Evolutionary conservation across 2,113 vertebrate genomes (phyloP).

Genomic region (Phyllopteryx taeniolatus): DNA sequence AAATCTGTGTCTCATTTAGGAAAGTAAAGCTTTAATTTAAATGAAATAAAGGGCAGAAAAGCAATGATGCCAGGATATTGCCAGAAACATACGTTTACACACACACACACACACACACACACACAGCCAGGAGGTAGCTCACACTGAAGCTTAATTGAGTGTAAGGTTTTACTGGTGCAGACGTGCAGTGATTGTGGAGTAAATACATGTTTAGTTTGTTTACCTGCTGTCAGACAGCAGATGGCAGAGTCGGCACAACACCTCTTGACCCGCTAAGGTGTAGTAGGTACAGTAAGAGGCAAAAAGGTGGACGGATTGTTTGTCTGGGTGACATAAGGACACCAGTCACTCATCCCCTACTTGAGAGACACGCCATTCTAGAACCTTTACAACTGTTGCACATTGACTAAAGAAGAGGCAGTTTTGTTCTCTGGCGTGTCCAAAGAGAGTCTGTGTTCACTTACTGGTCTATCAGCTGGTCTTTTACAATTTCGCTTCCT

Average conservation of each 20-base stretch:
- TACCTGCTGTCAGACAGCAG: constrained; percentile 69
- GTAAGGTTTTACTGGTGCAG: constrained; percentile 69
- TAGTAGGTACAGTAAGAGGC: neutral
- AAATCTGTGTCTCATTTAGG: neutral
- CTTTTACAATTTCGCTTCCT: neutral
- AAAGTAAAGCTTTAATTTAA: neutral
- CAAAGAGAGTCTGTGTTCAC: neutral
- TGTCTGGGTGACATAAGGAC: neutral
- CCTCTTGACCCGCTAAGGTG: constrained; percentile 43
- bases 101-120: neutral
- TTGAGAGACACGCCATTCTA: neutral
- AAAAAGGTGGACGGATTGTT: neutral
- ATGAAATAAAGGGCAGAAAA: neutral
- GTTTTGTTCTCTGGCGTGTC: neutral
- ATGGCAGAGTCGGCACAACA: constrained; percentile 58
- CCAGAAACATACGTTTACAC: too few relatives aligned
- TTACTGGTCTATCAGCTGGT: neutral
- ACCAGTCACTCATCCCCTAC: neutral
- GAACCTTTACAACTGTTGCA: too few relatives aligned
- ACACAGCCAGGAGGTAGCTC: constrained; percentile 53
- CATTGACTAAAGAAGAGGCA: too few relatives aligned
- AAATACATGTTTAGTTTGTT: constrained; percentile 64
- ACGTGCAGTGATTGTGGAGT: constrained; percentile 66
- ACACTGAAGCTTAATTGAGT: constrained; percentile 74
- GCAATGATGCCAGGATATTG: too few relatives aligned